Evolutionary conservation across 2,113 vertebrate species (phyloP).

Genomic region (Nothocercus nigrocapillus): DNA sequence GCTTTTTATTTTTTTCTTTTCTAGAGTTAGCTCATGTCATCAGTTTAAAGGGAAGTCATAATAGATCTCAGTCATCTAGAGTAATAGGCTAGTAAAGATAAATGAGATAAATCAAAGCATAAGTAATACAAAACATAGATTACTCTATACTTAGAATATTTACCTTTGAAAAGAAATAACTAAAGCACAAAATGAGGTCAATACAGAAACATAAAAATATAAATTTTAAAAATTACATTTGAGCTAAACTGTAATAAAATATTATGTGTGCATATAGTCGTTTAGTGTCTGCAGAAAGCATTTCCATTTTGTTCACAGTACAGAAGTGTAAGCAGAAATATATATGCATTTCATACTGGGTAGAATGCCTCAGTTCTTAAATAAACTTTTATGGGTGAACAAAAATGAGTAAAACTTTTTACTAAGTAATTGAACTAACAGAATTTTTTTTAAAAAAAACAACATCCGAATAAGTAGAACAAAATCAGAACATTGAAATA

Average conservation of each 20-base stretch:
- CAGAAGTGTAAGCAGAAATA: background rate
- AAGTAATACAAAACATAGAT: background rate
- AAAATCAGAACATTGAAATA: constrained; percentile 50
- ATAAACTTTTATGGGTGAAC: background rate
- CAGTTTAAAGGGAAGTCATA: constrained; percentile 1
- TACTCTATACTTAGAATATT: background rate
- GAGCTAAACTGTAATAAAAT: background rate
- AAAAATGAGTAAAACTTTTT: constrained; percentile 32
- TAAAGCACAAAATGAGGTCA: background rate
- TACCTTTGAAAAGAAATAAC: background rate
- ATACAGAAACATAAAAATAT: background rate
- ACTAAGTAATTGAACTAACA: constrained; percentile 32
- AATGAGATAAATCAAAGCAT: background rate
- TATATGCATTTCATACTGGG: background rate
- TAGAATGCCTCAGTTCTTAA: background rate
- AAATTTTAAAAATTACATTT: background rate
- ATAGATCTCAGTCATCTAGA: background rate
- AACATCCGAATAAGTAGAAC: constrained; percentile 34
- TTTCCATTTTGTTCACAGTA: background rate
- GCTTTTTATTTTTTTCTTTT: constrained; percentile 2
- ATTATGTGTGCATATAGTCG: background rate
- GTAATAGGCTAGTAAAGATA: background rate
- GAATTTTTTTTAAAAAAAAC: background rate
- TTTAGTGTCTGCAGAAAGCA: background rate
- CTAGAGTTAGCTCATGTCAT: background rate